Conservation (phyloP, 1,140 invertebrate genomes). For the Drusus annulatus region DNA sequence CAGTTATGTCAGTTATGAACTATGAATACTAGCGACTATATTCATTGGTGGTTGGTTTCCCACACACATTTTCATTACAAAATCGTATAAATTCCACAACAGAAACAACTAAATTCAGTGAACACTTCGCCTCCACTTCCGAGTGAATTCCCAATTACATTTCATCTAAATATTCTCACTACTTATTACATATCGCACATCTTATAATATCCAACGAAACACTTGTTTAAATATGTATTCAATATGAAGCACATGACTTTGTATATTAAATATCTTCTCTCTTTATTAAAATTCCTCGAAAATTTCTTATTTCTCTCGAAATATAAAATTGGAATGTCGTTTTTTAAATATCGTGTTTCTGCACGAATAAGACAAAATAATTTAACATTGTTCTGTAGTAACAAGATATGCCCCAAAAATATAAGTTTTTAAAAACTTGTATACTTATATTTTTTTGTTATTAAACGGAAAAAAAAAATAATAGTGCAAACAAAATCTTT, state of each 20-base stretch:
- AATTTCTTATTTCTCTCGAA: no score
- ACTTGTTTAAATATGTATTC: background rate
- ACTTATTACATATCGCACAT: background rate
- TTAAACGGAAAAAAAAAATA: no score
- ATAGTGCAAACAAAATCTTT: no score
- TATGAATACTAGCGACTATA: no score
- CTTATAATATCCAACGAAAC: background rate
- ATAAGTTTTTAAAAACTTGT: no score
- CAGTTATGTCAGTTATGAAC: no score
- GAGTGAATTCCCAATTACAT: background rate
- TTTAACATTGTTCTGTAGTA: no score
- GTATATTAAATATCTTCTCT: background rate
- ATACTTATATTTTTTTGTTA: no score
- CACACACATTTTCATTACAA: constrained; percentile 14
- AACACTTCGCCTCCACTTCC: background rate
- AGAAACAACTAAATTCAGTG: background rate
- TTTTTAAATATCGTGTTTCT: no score
- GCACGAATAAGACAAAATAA: no score
- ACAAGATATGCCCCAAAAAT: no score
- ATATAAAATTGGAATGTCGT: no score
- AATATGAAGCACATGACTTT: background rate
- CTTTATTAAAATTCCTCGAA: background rate
- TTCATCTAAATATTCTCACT: background rate
- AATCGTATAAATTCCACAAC: constrained; percentile 15
- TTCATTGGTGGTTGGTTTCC: background rate